Base-by-base conservation (phyloP, 2,888 invertebrate species). In the Aleiodes leptofemur region DNA sequence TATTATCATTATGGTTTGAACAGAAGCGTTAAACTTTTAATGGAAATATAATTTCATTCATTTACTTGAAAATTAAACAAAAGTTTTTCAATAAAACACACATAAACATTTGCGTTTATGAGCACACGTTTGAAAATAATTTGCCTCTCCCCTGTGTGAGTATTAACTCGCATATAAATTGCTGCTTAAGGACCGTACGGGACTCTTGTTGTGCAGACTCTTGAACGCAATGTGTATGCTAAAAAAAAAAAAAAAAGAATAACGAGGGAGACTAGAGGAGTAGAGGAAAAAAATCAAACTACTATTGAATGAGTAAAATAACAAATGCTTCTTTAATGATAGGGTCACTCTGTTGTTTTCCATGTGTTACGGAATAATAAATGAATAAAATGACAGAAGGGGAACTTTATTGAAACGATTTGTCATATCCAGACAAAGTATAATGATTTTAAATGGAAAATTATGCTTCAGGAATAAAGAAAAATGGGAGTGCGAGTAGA, bases 91-190 rank as follows among this genome's bases (percentile, higher is more conserved):
- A 59, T 59, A 31, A 59, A 59, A 59, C 38, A 59, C 38, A 13
- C n/a, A 14, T 59, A n/a, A 59, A 59, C 34, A n/a, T n/a, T 31
- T 9, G 14, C 59, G 59, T 13, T 59, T 31, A 8, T 29, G 13
- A 38, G 23, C 34, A 31, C 59, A 59, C 38, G 31, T 59, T 59
- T 11, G 34, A 7, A 59, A 59, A 59, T 59, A 59, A 59, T 59
- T 59, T 31, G n/a, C 38, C n/a, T 38, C 38, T 34, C 38, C 57
- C 59, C 59, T 8, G 38, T 34, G 38, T 38, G 59, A 59, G 74
- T 72, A 79, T 74, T 76, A 76, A 69, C 71, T 76, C 71, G 79
- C 79, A 79, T 79, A 79, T 75, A 79, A 79, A 79, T 77, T 79
- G 79, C 74, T 73, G 73, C 73, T 79, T 77, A 73, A 73, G 74